Base-by-base conservation (phyloP, 1,140 invertebrate species). In the Trichomalopsis sarcophagae region DNA sequence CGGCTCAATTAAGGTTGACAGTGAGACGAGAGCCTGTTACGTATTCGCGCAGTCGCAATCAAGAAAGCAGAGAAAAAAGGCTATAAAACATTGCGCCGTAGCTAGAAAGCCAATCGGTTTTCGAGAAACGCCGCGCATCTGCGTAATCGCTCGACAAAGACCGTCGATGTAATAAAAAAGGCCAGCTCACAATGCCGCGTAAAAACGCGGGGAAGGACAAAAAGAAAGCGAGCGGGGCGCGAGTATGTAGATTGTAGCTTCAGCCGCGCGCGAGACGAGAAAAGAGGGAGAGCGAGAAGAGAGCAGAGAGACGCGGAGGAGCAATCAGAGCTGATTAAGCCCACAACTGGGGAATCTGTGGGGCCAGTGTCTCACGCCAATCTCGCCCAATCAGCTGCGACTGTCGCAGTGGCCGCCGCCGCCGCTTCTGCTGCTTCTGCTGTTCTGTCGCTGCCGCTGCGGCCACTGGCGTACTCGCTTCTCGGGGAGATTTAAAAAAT, bases 301-400 rank as follows among this genome's bases (percentile, higher is more conserved):
- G 80, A 89, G 86, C 68, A 66, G 87, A 88, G 85, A 89, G 89
- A 89, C 89, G 90, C 89, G 90, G 88, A 90, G 88, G 89, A 92
- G 92, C 92, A 93, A 93, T 93, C 92, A 93, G 92, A 93, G 92
- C 89, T 93, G 92, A 93, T 93, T 93, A 93, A 93, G 92, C 92
- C 92, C 91, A 92, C 92, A 93, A 93, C 92, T 93, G 92, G 92
- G 92, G 92, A 93, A 93, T 93, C 92, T 93, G 92, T 93, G 92
- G 92, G 91, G 91, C 92, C 91, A 91, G 92, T 92, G 92, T 93
- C 92, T 93, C 92, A 93, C 92, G 92, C 92, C 92, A 93, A 93
- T 93, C 91, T 92, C 91, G 88, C 89, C 91, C 92, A 93, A 93
- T 93, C 92, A 93, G 91, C 89, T 87, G 89, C 50, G 23, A 40